Evolutionary conservation across 2,797 vertebrate species (phyloP).

Genomic region (Carcharodon carcharias): DNA sequence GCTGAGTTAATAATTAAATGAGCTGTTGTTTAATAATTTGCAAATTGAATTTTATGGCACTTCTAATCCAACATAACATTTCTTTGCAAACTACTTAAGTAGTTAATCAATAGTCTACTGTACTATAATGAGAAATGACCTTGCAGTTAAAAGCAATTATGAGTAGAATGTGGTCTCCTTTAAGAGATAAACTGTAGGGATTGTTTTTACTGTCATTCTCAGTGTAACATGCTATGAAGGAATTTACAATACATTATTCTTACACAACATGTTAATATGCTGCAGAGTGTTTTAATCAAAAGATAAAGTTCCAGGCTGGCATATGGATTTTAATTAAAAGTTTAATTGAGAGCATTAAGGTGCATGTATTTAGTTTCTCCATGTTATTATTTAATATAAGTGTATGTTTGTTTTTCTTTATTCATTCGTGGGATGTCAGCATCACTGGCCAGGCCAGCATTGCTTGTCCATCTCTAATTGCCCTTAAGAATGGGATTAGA

Average conservation of each 20-base stretch:
- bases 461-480: too few relatives aligned
- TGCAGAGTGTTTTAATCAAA: neutral
- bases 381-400: neutral
- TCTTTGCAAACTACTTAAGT: neutral
- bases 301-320: neutral
- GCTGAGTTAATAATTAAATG: conserved; percentile 21
- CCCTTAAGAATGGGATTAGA: too few relatives aligned
- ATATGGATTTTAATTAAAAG: conserved; percentile 16
- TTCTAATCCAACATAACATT: neutral
- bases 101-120: neutral
- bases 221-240: neutral
- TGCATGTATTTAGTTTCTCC: neutral
- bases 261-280: neutral
- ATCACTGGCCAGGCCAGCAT: too few relatives aligned
- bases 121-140: neutral
- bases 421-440: too few relatives aligned
- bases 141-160: neutral
- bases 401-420: neutral
- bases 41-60: conserved; percentile 23
- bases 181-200: neutral
- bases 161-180: neutral
- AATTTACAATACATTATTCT: neutral
- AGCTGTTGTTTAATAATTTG: conserved; percentile 17
- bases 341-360: neutral
- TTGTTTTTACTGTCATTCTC: neutral